These are phyloP conservation scores for Aradophagus sp. DNA, from an alignment of 1,140 invertebrate genomes.

Conservation along the genomic window DNA sequence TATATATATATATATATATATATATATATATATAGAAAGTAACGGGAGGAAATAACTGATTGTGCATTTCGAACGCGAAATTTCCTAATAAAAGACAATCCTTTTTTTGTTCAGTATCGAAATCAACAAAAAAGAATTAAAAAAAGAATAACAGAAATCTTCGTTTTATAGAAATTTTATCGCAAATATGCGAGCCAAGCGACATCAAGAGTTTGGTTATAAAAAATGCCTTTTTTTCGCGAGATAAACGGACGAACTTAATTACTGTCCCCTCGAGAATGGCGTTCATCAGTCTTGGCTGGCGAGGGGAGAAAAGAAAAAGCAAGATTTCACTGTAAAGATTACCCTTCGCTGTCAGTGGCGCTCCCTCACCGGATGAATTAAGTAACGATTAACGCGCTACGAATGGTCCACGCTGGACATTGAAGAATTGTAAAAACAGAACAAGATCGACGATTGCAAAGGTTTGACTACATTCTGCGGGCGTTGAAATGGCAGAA, in stretches of 20 bases:
- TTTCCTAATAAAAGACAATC: too few relatives aligned
- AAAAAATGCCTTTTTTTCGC: constrained; percentile 47
- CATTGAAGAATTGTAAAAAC: constrained; percentile 55
- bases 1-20: too few relatives aligned
- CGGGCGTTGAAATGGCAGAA: constrained; percentile 38
- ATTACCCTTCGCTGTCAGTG: constrained; percentile 53
- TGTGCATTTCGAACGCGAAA: too few relatives aligned
- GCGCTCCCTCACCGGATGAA: constrained; percentile 51
- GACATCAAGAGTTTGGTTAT: too few relatives aligned
- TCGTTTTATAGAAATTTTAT: too few relatives aligned
- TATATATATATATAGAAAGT: too few relatives aligned
- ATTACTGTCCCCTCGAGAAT: constrained; percentile 50
- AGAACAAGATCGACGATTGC: constrained; percentile 54
- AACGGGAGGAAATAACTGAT: too few relatives aligned
- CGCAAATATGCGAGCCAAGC: too few relatives aligned
- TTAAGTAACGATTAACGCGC: constrained; percentile 55
- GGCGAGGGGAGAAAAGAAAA: constrained; percentile 1
- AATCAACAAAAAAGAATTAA: too few relatives aligned
- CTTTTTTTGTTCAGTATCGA: too few relatives aligned
- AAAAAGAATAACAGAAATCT: too few relatives aligned
- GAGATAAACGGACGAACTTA: constrained; percentile 50
- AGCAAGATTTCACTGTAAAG: constrained; percentile 43
- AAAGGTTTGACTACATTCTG: constrained; percentile 40
- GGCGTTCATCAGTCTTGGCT: constrained; percentile 44
- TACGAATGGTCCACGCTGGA: constrained; percentile 42